These are phyloP conservation scores for Hesperia comma DNA, from an alignment of 2,888 invertebrate species.

Conservation along the genomic window DNA sequence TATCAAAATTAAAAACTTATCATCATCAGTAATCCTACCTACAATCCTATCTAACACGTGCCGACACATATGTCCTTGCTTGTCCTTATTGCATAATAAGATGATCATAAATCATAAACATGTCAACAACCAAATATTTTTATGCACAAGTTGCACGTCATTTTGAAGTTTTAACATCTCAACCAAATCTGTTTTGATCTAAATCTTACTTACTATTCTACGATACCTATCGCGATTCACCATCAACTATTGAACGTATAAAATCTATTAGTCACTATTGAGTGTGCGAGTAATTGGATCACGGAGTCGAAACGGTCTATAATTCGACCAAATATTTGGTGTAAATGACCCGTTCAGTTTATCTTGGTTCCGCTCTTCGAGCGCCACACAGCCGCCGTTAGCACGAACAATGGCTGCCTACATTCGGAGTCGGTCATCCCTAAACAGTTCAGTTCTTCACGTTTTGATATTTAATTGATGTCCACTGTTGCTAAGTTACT, in stretches of 20 bases:
- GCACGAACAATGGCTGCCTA: constrained; percentile 51
- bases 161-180: too few relatives aligned
- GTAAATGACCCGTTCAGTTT: constrained; percentile 28
- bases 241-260: not conserved
- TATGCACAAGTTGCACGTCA: too few relatives aligned
- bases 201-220: not conserved
- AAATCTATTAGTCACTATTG: constrained; percentile 17
- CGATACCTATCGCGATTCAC: not conserved
- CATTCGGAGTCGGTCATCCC: constrained; percentile 57
- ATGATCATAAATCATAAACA: not conserved
- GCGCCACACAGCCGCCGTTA: constrained; percentile 41
- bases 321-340: constrained; percentile 25
- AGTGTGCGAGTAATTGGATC: constrained; percentile 19
- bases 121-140: too few relatives aligned
- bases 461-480: constrained; percentile 46
- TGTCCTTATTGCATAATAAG: not conserved
- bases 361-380: constrained; percentile 51
- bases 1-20: too few relatives aligned
- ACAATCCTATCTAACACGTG: too few relatives aligned
- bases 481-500: constrained; percentile 21
- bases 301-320: constrained; percentile 1
- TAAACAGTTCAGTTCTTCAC: constrained; percentile 54
- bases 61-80: too few relatives aligned
- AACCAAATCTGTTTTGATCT: too few relatives aligned
- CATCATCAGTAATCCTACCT: too few relatives aligned